Base-by-base conservation (phyloP, 2,888 invertebrate species). In the Ferdinandea cuprea region DNA sequence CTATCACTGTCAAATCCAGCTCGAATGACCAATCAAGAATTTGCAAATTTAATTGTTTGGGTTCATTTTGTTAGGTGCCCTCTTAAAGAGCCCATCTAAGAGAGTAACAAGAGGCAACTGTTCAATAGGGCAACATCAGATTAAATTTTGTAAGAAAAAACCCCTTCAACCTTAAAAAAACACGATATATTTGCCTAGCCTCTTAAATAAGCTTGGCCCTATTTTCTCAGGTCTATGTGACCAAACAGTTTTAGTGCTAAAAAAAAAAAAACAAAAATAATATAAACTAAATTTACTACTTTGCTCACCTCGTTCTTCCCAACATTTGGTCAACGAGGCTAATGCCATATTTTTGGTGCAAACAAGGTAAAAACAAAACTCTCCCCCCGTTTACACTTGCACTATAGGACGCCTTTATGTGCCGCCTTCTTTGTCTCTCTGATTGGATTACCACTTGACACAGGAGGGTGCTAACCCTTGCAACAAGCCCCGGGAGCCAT, bases 401-500 rank as follows among this genome's bases (percentile, higher is more conserved):
- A n/a, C n/a, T n/a, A n/a, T n/a, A 40, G 13, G 19, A 32, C 19
- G 32, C 3, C 40, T 21, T 35, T 28, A 35, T 25, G 37, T 65
- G 35, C 50, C 63, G 48, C 63, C 48, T n/a, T 19, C 19, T 35
- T 15, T 11, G 44, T 19, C 59, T 35, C 58, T 76, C 58, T 76
- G 80, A 76, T 79, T 73, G 79, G 66, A 79, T 76, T 80, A 76
- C 56, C 69, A 76, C 76, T 69, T 80, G 56, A 76, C 80, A 63
- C 80, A 63, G 61, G 48, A 80, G 68, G 68, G 74, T 80, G 68
- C 69, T 80, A 63, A 80, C 79, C 79, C 74, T 7, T 44, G 44
- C 19, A 44, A 44, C 44, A 44, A 44, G 21, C 44, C 9, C 35
- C n/a, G n/a, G 11, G 1, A 21, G 25, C 19, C 15, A 21, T 35